Conservation (phyloP, 2,797 vertebrate genomes). For the Heliangelus exortis region DNA sequence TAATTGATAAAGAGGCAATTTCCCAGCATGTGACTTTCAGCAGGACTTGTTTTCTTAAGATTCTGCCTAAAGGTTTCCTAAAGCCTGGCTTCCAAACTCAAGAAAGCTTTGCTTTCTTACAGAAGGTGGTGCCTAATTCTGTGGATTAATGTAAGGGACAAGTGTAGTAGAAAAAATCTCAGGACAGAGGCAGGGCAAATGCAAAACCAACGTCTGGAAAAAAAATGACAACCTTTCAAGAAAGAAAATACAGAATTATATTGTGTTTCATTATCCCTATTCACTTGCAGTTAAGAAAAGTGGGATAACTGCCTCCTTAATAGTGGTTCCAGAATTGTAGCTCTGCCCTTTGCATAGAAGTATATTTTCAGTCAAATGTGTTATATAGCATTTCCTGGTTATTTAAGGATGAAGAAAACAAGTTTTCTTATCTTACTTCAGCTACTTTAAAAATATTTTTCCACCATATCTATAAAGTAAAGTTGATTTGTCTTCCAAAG, state of each 20-base stretch:
- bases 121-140: neutral
- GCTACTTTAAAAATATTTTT: neutral
- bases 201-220: fast-evolving
- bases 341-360: neutral
- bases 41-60: neutral
- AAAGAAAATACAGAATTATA: neutral
- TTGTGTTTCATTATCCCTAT: neutral
- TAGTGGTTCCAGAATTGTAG: neutral
- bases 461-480: neutral
- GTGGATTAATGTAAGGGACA: neutral
- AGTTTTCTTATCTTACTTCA: neutral
- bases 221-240: fast-evolving
- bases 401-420: neutral
- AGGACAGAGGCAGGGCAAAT: neutral
- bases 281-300: neutral
- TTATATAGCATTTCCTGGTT: neutral
- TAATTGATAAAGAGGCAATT: slow-evolving; percentile 40
- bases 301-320: neutral
- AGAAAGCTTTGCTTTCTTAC: neutral
- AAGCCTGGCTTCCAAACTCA: neutral
- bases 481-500: neutral
- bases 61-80: neutral
- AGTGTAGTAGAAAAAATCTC: neutral
- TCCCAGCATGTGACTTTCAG: slow-evolving; percentile 3
- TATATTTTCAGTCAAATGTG: neutral